phyloP scores from a whole-genome alignment of 2,888 invertebrate genomes.

The Xanthia icteritia region DNA sequence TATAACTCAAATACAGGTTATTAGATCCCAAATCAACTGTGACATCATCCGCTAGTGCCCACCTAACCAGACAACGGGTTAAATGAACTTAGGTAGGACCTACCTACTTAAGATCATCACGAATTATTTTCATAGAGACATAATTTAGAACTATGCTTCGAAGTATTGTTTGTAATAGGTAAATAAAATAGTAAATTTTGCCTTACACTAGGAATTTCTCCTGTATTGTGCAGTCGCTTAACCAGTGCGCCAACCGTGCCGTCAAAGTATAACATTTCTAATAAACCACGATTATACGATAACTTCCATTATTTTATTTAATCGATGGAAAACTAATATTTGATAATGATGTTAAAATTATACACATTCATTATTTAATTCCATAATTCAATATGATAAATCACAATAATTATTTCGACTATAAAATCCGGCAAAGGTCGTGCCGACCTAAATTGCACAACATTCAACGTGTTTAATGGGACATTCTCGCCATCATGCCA shows the following conservation, averaged over 20 bases:
- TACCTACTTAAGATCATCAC: constrained; percentile 11
- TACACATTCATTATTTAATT: constrained; percentile 27
- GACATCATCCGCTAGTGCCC: constrained; percentile 76
- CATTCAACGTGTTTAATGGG: constrained; percentile 64
- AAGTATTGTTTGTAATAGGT: no score
- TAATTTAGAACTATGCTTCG: neutral
- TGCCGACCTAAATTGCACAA: constrained; percentile 72
- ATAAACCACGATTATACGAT: neutral
- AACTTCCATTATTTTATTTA: neutral
- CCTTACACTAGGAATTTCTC: no score
- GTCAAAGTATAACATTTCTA: neutral
- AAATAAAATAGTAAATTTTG: no score
- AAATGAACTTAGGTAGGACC: constrained; percentile 44
- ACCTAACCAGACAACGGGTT: constrained; percentile 34
- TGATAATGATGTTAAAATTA: constrained; percentile 24
- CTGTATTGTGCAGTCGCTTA: no score
- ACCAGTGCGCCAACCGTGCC: no score
- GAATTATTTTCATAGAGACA: neutral
- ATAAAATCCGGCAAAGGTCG: constrained; percentile 68
- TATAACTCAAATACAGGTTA: constrained; percentile 84
- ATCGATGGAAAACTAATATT: constrained; percentile 8
- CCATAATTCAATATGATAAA: constrained; percentile 45
- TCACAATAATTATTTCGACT: constrained; percentile 55
- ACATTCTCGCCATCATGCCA: constrained; percentile 56
- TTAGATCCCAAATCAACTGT: constrained; percentile 73